Conservation (phyloP, 1,140 invertebrate genomes). For the Aphis gossypii region DNA sequence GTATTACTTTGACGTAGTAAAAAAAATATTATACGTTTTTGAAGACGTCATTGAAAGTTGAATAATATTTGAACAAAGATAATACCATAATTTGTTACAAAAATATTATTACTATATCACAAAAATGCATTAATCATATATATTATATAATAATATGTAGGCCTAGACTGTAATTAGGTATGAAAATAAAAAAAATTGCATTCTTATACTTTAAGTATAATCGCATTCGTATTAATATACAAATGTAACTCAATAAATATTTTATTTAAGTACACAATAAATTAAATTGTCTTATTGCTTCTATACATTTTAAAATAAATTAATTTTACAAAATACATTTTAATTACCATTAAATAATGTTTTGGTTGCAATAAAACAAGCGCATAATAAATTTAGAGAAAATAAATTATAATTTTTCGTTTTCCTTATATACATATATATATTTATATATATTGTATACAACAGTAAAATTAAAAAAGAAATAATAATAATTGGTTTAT, state of each 20-base stretch:
- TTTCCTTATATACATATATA: neutral
- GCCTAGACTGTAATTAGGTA: neutral
- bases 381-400: neutral
- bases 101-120: neutral
- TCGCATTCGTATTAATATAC: neutral
- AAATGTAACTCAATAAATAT: neutral
- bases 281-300: neutral
- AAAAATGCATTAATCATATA: neutral
- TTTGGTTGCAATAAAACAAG: neutral
- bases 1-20: neutral
- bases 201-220: neutral
- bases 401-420: neutral
- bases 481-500: neutral
- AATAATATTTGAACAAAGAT: neutral
- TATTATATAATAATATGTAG: too few species aligned
- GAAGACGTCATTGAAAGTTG: neutral
- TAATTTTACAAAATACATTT: neutral
- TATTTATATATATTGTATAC: neutral
- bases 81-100: neutral
- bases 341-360: neutral
- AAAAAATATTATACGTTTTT: neutral
- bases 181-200: neutral
- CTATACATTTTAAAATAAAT: neutral
- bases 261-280: neutral
- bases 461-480: neutral